Percentiles rank a stretch among this genome's conserved stretches.
Conservation (phyloP, 2,888 invertebrate species). For the Drosophila niveifrons region DNA sequence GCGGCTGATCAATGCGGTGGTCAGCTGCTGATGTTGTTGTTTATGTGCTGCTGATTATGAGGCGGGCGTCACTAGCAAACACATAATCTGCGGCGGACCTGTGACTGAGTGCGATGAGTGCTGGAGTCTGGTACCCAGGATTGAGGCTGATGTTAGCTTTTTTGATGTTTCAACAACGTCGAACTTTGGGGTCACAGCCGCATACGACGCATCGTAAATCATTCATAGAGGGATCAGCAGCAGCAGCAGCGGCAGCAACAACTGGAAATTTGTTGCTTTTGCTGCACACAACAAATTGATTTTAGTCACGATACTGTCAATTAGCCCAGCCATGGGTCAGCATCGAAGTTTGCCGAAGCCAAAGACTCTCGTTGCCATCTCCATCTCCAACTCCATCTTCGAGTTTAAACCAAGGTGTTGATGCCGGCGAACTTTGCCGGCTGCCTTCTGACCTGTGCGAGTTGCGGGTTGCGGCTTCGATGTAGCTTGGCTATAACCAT, state of each 20-base stretch:
- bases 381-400: conserved; percentile 29
- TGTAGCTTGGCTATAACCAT: neutral
- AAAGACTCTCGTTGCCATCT: conserved; percentile 3
- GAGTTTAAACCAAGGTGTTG: conserved; percentile 66
- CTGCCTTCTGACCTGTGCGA: conserved; percentile 60
- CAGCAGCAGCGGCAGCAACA: conserved; percentile 55
- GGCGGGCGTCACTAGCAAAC: conserved; percentile 74
- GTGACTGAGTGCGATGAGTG: conserved; percentile 22
- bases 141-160: conserved; percentile 36
- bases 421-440: conserved; percentile 66
- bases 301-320: conserved; percentile 85
- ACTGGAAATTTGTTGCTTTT: conserved; percentile 76
- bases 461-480: conserved; percentile 20
- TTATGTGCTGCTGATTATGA: conserved; percentile 81
- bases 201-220: conserved; percentile 83
- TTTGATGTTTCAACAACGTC: conserved; percentile 80
- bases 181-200: conserved; percentile 76
- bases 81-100: conserved; percentile 56
- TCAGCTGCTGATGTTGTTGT: conserved; percentile 67
- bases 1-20: conserved; percentile 70
- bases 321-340: conserved; percentile 84
- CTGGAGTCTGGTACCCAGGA: conserved; percentile 5
- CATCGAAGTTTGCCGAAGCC: conserved; percentile 31
- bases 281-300: conserved; percentile 83
- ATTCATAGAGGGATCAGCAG: conserved; percentile 74